Percentiles rank a stretch among this genome's conserved stretches.
Evolutionary conservation across 1,140 invertebrate genomes (phyloP).

Genomic region (Arctopsyche grandis): DNA sequence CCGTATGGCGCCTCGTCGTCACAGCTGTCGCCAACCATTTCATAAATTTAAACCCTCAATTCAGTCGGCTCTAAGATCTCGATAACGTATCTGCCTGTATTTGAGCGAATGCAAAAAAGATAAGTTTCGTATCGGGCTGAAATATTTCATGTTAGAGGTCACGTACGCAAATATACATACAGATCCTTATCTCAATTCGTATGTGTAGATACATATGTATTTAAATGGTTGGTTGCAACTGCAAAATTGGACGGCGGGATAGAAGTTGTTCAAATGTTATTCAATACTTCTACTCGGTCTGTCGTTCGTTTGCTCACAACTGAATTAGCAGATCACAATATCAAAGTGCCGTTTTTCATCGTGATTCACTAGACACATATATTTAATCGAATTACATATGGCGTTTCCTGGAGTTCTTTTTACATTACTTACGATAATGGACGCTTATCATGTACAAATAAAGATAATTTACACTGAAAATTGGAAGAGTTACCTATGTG

Average conservation of each 20-base stretch:
- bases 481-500: no score
- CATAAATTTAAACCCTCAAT: neutral
- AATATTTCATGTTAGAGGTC: neutral
- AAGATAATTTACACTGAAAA: no score
- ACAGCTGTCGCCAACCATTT: slow-evolving; percentile 22
- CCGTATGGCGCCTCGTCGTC: slow-evolving; percentile 27
- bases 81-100: neutral
- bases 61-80: neutral
- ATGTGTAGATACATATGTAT: neutral
- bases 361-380: slow-evolving; percentile 22
- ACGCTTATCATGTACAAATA: no score
- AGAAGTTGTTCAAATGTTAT: slow-evolving; percentile 37
- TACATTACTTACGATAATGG: no score
- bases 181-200: neutral
- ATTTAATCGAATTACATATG: neutral
- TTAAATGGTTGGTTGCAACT: neutral
- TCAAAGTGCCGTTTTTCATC: slow-evolving; percentile 9
- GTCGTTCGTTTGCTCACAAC: slow-evolving; percentile 22
- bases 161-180: neutral
- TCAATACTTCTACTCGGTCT: slow-evolving; percentile 31
- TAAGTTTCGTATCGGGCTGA: no score
- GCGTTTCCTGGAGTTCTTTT: no score
- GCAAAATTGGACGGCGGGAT: slow-evolving; percentile 9
- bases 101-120: no score
- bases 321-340: slow-evolving; percentile 42